Evolutionary conservation across 2,797 vertebrate species (phyloP).

Genomic region (Anomalospiza imberbis): DNA sequence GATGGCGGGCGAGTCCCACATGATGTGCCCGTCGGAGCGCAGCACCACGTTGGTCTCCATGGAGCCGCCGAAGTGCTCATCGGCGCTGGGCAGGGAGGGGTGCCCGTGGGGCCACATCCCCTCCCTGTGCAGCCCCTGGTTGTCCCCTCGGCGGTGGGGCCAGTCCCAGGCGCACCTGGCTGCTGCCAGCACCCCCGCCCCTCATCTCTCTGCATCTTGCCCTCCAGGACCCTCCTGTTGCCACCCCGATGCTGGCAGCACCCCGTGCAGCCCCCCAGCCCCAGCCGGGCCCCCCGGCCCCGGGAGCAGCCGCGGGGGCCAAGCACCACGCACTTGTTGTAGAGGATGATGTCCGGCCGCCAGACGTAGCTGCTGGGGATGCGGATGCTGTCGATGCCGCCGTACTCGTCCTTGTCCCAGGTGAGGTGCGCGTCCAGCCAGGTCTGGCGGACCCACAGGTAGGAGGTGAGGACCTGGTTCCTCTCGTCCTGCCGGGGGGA

Average conservation of each 20-base stretch:
- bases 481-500: conserved; percentile 82
- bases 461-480: conserved; percentile 90
- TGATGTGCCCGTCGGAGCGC: conserved; percentile 80
- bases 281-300: neutral
- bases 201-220: fast-evolving
- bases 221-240: too few species aligned
- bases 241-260: fast-evolving
- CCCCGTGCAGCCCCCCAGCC: neutral
- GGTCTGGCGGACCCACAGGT: conserved; percentile 90
- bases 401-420: conserved; percentile 86
- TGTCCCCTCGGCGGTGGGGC: neutral
- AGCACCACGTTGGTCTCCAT: conserved; percentile 90
- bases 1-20: conserved; percentile 90
- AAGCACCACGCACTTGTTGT: conserved; percentile 82
- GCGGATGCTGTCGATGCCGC: conserved; percentile 85
- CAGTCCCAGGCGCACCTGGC: neutral
- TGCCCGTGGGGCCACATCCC: fast-evolving
- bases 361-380: conserved; percentile 90
- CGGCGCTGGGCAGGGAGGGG: conserved; percentile 70
- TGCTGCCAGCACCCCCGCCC: neutral
- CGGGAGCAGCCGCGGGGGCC: fast-evolving
- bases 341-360: conserved; percentile 89
- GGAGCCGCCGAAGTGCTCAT: conserved; percentile 81
- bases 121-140: fast-evolving
- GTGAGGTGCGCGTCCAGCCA: conserved; percentile 87